Percentiles rank a stretch among this genome's conserved stretches.
These are phyloP conservation scores for Empidonax alnorum DNA, from an alignment of 2,113 vertebrate genomes.

Conservation along the genomic window DNA sequence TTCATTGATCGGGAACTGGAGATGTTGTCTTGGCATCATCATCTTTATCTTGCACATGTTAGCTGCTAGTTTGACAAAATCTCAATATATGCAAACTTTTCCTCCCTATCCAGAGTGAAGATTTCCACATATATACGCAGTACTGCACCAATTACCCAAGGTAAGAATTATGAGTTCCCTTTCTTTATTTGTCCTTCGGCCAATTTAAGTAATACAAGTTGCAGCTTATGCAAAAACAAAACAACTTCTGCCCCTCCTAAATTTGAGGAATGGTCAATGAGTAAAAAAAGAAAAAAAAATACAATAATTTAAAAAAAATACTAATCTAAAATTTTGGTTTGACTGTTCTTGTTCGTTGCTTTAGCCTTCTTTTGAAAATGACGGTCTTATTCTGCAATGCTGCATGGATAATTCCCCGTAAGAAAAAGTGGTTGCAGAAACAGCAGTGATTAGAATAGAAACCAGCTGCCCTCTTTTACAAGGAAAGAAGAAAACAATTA, in stretches of 20 bases:
- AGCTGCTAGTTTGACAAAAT: neutral
- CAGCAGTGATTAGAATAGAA: neutral
- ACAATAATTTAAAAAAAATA: neutral
- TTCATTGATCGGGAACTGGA: neutral
- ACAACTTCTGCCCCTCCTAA: neutral
- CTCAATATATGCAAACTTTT: neutral
- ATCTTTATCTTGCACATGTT: neutral
- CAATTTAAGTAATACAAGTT: neutral
- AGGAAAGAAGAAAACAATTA: neutral
- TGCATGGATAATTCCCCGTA: neutral
- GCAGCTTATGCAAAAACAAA: neutral
- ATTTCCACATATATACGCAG: constrained; percentile 95
- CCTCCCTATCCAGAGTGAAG: constrained; percentile 86
- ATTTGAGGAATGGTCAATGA: neutral
- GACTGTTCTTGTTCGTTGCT: neutral
- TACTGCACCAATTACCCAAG: constrained; percentile 97
- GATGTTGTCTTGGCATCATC: neutral
- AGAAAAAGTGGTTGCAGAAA: neutral
- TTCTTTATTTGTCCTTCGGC: neutral
- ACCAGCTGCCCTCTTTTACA: neutral
- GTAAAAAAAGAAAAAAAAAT: neutral
- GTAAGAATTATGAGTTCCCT: constrained; percentile 64
- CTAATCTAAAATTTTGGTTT: neutral
- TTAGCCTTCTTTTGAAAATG: neutral
- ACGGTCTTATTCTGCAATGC: neutral